Percentiles rank a stretch among this genome's conserved stretches.
Evolutionary conservation across 2,113 vertebrate species (phyloP).

Genomic region (Cyanistes caeruleus): DNA sequence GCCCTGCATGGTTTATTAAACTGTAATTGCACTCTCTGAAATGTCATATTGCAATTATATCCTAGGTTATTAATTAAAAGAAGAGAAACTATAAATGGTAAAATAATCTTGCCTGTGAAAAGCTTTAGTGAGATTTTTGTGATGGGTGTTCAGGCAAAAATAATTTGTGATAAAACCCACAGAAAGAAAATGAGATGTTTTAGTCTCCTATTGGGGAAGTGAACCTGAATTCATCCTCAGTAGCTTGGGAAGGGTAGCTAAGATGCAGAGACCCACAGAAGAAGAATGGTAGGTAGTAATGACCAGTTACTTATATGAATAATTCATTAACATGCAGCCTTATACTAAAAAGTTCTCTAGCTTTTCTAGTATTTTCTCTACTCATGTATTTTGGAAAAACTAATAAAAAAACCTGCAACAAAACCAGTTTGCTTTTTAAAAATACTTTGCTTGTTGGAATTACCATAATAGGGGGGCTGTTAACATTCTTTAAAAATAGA

Average conservation of each 20-base stretch:
- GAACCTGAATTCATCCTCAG: background rate
- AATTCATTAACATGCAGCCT: background rate
- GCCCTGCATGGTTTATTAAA: constrained; percentile 13
- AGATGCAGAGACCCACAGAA: background rate
- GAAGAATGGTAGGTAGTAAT: background rate
- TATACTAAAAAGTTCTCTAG: background rate
- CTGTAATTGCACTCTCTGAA: constrained; percentile 36
- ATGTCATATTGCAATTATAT: constrained; percentile 21
- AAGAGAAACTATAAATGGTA: constrained; percentile 8
- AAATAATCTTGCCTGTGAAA: constrained; percentile 42
- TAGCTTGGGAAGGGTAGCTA: background rate
- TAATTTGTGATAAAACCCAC: constrained; percentile 21
- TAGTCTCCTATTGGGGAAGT: background rate
- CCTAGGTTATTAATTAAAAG: constrained; percentile 49
- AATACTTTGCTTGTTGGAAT: background rate
- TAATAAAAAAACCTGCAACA: background rate
- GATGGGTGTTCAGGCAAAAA: constrained; percentile 19
- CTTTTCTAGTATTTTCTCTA: background rate
- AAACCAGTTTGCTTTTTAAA: background rate
- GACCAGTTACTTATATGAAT: background rate
- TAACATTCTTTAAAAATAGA: background rate
- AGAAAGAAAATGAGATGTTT: constrained; percentile 33
- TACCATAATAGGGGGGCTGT: background rate
- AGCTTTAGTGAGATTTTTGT: constrained; percentile 16
- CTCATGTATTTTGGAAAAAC: background rate